A percentile compares a stretch with the other conserved stretches of the same genome.
These are phyloP conservation scores for Columba janthina DNA, from an alignment of 2,113 vertebrate species.

Conservation along the genomic window DNA sequence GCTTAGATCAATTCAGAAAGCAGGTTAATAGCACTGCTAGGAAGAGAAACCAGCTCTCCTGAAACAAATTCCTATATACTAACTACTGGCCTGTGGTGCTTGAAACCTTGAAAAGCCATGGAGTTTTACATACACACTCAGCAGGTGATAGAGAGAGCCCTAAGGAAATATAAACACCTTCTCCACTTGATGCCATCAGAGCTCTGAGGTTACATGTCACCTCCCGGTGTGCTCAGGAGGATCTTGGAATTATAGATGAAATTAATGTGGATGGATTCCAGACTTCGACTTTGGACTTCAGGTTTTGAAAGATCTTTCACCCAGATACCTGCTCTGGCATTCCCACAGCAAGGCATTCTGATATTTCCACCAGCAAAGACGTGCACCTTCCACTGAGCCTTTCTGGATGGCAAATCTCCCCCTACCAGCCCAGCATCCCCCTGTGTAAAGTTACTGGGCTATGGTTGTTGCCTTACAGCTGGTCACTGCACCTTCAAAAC, in stretches of 20 bases:
- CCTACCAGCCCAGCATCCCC: neutral
- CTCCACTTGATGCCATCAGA: constrained; percentile 23
- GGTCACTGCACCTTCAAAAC: neutral
- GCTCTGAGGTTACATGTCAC: constrained; percentile 22
- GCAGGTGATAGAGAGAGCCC: constrained; percentile 26
- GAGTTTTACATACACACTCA: constrained; percentile 22
- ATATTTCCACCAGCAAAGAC: neutral
- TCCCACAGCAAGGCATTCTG: neutral
- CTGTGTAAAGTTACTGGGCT: neutral
- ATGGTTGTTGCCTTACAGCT: neutral
- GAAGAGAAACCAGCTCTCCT: neutral
- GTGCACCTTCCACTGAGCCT: neutral
- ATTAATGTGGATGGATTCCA: neutral
- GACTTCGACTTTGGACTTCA: neutral
- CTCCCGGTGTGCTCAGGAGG: neutral
- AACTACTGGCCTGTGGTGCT: neutral
- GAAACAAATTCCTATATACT: neutral
- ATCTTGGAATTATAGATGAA: neutral
- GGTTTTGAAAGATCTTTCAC: neutral
- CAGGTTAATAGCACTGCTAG: constrained; percentile 42
- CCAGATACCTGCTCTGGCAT: neutral
- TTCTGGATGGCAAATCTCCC: neutral
- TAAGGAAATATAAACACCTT: constrained; percentile 54
- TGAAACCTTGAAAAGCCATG: constrained; percentile 24
- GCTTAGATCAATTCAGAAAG: constrained; percentile 16